phyloP scores from a whole-genome alignment of 2,113 vertebrate species.

The Brachionichthys hirsutus region DNA sequence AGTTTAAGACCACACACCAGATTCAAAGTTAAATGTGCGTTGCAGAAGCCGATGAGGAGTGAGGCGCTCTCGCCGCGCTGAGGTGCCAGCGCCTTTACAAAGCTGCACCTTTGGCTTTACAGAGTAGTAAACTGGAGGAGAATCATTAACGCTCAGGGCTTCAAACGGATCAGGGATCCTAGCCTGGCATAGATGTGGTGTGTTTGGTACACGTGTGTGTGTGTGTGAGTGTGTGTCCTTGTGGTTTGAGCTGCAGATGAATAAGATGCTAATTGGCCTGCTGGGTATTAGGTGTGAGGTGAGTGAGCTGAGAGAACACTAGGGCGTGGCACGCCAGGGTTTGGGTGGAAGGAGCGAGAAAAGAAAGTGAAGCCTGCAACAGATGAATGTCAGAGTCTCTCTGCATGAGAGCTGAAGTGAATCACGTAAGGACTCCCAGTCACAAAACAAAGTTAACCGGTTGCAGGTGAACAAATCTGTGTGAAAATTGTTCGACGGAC shows the following conservation, averaged over 20 bases:
- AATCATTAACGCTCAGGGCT: slow-evolving; percentile 74
- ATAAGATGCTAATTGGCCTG: slow-evolving; percentile 76
- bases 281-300: slow-evolving; percentile 64
- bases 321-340: slow-evolving; percentile 31
- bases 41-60: slow-evolving; percentile 41
- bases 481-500: slow-evolving; percentile 1
- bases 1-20: slow-evolving; percentile 53
- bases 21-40: slow-evolving; percentile 67
- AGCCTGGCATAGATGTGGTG: slow-evolving; percentile 52
- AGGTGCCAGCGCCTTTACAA: slow-evolving; percentile 70
- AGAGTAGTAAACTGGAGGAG: slow-evolving; percentile 64
- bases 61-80: slow-evolving; percentile 14
- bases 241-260: slow-evolving; percentile 70
- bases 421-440: neutral
- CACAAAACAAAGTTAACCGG: neutral
- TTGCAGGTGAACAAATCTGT: slow-evolving; percentile 27
- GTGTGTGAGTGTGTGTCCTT: slow-evolving; percentile 33
- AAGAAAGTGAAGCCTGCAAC: slow-evolving; percentile 14
- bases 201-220: slow-evolving; percentile 41
- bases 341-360: slow-evolving; percentile 35
- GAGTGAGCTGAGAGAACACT: slow-evolving; percentile 46
- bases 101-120: slow-evolving; percentile 72
- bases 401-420: neutral
- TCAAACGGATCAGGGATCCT: slow-evolving; percentile 58
- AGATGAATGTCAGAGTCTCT: slow-evolving; percentile 5